Evolutionary conservation across 2,113 vertebrate species (phyloP), one percentile per base, ranked within the genome.

Genomic region (Cyprinodon variegatus): DNA sequence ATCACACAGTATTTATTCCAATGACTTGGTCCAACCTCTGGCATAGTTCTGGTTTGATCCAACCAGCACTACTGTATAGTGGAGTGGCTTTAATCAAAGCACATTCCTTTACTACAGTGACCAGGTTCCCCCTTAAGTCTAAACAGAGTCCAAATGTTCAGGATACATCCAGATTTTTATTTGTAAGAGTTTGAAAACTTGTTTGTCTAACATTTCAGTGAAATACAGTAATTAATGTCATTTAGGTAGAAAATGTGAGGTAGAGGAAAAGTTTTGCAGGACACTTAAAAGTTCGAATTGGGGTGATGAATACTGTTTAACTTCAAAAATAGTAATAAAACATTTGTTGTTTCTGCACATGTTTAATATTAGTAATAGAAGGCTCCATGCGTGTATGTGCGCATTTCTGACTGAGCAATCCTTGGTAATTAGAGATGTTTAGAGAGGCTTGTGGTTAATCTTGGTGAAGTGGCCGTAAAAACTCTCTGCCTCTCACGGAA

Each of bases 401-500:
- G 76, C 67, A 72, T 83, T 70, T 75, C 84, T 86, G 79, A 86
- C 82, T 90, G 77, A 85, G 81, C 85, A 86, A 90, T 89, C 65
- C 39, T 72, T 83, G 83, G 90, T 88, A 91, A 88, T 91, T 88
- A 90, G 82, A 84, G 78, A 82, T 86, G 77, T 74, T 90, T 91
- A 81, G 68, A 85, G 81, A 77, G 79, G 79, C 83, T 93, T 94
- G 91, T 91, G 92, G 92, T 92, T 73, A 78, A 90, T 92, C 88
- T 90, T 79, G 77, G 85, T 82, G 72, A 94, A 92, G 81, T 78
- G 88, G 78, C 72, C 74, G 81, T 94, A 93, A 94, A 94, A 93
- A 91, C 59, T 79, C 73, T 83, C 84, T 57, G 50, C 69, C 59
- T 92, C 85, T 93, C 93, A 91, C 80, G 86, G 87, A 94, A 94